Conservation (phyloP, 2,888 invertebrate species). For the Leucophora obtusa region DNA sequence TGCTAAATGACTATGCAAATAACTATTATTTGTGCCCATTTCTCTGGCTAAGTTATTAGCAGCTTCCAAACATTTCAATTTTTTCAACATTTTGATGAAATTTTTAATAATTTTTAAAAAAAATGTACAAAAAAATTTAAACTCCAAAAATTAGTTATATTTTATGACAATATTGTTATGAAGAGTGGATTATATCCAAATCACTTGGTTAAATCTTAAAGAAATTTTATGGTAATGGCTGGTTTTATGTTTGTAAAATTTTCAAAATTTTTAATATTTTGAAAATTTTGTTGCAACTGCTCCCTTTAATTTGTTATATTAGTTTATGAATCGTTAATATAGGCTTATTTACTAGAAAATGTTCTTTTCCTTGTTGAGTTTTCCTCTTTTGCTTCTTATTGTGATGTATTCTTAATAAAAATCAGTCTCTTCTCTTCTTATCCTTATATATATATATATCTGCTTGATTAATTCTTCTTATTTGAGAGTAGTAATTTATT, state of each 20-base stretch:
- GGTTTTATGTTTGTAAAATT: constrained; percentile 19
- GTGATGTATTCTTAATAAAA: constrained; percentile 64
- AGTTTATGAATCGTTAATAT: not conserved
- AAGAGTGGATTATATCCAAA: constrained; percentile 59
- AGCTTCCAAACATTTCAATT: constrained; percentile 76
- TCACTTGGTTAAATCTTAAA: constrained; percentile 60
- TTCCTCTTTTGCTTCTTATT: constrained; percentile 45
- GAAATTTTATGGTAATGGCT: constrained; percentile 56
- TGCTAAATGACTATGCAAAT: not conserved
- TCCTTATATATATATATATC: constrained; percentile 29
- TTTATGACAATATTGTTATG: constrained; percentile 28
- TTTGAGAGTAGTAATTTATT: constrained; percentile 40
- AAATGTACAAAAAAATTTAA: constrained; percentile 22
- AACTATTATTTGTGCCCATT: constrained; percentile 8
- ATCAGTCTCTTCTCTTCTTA: constrained; percentile 73
- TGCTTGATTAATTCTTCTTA: constrained; percentile 66
- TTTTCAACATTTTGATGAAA: constrained; percentile 72
- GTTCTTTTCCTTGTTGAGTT: constrained; percentile 23
- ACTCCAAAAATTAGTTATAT: constrained; percentile 35
- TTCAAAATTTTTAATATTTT: not conserved
- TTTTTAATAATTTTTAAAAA: constrained; percentile 36
- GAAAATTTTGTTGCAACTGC: constrained; percentile 8
- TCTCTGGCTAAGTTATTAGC: constrained; percentile 62
- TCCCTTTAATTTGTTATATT: constrained; percentile 22
- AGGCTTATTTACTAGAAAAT: constrained; percentile 24